These are phyloP conservation scores for Therioaphis trifolii DNA, from an alignment of 2,888 invertebrate genomes.

Conservation along the genomic window DNA sequence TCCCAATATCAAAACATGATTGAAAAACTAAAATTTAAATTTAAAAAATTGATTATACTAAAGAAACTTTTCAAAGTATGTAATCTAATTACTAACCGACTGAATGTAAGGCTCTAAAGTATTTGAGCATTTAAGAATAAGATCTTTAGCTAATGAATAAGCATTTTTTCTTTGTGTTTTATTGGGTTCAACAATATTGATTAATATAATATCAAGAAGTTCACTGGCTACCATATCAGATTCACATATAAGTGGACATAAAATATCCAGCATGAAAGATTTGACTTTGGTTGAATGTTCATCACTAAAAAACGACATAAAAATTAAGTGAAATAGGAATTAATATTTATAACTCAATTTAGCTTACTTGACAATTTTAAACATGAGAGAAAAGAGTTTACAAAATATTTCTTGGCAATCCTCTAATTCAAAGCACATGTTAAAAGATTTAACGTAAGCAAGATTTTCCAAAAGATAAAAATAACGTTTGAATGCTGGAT, in stretches of 20 bases:
- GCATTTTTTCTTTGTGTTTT: conserved; percentile 91
- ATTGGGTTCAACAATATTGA: conserved; percentile 93
- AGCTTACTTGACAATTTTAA: conserved; percentile 93
- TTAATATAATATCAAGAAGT: conserved; percentile 90
- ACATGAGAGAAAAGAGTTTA: conserved; percentile 91
- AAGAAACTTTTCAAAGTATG: conserved; percentile 43
- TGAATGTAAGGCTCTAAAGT: conserved; percentile 95
- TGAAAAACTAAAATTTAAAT: conserved; percentile 82
- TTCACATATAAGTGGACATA: conserved; percentile 93
- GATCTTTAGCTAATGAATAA: conserved; percentile 89
- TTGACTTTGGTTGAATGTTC: conserved; percentile 96
- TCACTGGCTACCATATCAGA: conserved; percentile 95
- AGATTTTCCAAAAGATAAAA: conserved; percentile 97
- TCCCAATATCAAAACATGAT: conserved; percentile 92
- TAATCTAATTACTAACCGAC: conserved; percentile 75
- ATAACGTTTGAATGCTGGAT: conserved; percentile 96
- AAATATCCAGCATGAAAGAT: conserved; percentile 95
- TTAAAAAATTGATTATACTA: background rate
- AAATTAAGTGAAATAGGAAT: conserved; percentile 21
- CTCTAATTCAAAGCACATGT: conserved; percentile 98
- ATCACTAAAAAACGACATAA: conserved; percentile 74
- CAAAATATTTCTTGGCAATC: conserved; percentile 98
- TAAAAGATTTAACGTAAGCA: conserved; percentile 97
- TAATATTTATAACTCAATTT: background rate
- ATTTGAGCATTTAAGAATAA: conserved; percentile 90